Conservation (phyloP, 2,797 vertebrate genomes). For the Chelon auratus region DNA sequence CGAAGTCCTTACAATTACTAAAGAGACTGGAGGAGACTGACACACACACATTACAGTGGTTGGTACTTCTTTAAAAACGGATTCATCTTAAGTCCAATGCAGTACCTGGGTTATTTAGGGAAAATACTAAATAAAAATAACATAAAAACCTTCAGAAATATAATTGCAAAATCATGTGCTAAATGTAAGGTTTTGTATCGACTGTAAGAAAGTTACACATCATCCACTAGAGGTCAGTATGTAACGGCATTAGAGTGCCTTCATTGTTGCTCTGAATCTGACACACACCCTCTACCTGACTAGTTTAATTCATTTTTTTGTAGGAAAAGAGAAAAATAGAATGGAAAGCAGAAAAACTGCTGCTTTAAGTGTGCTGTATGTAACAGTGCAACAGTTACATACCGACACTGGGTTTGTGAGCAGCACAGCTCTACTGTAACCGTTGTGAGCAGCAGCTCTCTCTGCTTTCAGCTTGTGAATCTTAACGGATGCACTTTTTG, state of each 20-base stretch:
- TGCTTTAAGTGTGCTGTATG: background rate
- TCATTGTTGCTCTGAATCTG: slow-evolving; percentile 10
- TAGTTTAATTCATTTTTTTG: slow-evolving; percentile 2
- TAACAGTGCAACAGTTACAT: background rate
- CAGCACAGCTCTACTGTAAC: slow-evolving; percentile 19
- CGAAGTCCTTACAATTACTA: background rate
- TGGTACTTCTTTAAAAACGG: background rate
- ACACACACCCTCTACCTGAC: slow-evolving; percentile 8
- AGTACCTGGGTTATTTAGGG: no score
- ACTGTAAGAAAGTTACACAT: background rate
- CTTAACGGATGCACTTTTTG: slow-evolving; percentile 34
- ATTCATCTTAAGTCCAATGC: background rate
- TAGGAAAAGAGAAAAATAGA: background rate
- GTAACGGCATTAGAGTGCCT: background rate
- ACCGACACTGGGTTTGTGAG: background rate
- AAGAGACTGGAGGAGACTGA: no score
- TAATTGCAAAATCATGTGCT: background rate
- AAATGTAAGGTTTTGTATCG: background rate
- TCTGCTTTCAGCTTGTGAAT: slow-evolving; percentile 44
- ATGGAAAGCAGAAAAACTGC: background rate
- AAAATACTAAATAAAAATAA: no score
- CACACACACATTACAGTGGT: background rate
- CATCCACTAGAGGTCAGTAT: slow-evolving; percentile 72
- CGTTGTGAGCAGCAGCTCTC: slow-evolving; percentile 1
- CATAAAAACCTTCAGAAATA: background rate